These are phyloP conservation scores for Glandiceps talaboti DNA, from an alignment of 53 echinoderm and acorn worm genomes.

Conservation along the genomic window DNA sequence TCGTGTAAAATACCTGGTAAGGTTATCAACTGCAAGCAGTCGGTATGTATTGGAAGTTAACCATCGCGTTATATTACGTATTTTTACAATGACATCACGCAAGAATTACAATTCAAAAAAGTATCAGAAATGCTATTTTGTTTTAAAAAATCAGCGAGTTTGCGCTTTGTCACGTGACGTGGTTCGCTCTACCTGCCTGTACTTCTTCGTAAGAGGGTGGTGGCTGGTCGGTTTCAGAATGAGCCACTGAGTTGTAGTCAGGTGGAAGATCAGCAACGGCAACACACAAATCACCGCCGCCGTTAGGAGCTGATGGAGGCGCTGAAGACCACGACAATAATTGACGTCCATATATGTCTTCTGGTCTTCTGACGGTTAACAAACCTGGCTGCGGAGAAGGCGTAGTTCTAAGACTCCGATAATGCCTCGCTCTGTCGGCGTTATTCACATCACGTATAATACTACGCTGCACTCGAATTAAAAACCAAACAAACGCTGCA, in stretches of 20 bases:
- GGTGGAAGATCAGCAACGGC: not conserved
- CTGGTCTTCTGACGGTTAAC: not conserved
- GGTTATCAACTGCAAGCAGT: no score
- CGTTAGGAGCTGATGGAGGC: not conserved
- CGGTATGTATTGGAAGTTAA: no score
- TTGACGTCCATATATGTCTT: no score
- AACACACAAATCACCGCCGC: not conserved
- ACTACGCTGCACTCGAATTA: not conserved
- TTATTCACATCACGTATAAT: not conserved
- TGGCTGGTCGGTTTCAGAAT: not conserved
- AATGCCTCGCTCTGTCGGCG: not conserved
- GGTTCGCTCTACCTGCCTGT: not conserved
- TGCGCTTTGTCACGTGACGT: no score
- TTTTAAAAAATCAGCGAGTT: no score
- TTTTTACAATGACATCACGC: no score
- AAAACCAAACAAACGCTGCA: not conserved
- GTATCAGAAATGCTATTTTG: no score
- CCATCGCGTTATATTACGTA: no score
- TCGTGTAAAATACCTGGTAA: no score
- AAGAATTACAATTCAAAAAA: no score
- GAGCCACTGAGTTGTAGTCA: not conserved
- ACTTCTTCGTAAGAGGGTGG: not conserved
- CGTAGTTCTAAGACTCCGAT: not conserved
- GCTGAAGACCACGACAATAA: not conserved
- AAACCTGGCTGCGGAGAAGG: not conserved